Base-by-base conservation (phyloP, 92 coral and sea anemone species). In the Zoanthus sansibaricus region DNA sequence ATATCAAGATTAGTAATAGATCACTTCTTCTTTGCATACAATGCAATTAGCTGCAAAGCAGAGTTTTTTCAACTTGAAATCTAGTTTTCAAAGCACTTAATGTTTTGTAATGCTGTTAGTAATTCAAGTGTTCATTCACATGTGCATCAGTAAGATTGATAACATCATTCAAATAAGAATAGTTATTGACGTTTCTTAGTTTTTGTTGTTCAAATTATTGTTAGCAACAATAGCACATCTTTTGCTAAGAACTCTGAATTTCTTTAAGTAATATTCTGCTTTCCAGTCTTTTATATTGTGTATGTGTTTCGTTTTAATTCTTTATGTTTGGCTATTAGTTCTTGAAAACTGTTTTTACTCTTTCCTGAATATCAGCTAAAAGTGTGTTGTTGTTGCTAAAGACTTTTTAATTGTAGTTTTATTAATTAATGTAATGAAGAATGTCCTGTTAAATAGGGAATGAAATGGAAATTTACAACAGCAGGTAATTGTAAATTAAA, bases 31-130 rank as follows among this genome's bases (percentile, higher is more conserved):
- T 37, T n/a, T 80, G 55, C 74, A 80, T 80, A 66, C 75, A 66
- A 44, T 80, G 85, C 75, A 66, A 80, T 55, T 45, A 66, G 17
- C 85, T 80, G 85, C 85, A 80, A 80, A 80, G 85, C 85, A 80
- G 85, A 80, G 66, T 62, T 80, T 80, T 79, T 80, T 80, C 70
- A 80, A 80, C 85, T 80, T 80, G 49, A 80, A 80, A 49, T 49
- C 4, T 49, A 67, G 85, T 80, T 80, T 48, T 80, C 85, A 66
- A 48, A 80, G 74, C 47, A 80, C 32, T 80, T 71, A 9, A 80
- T 45, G 85, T 66, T 66, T 66, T 80, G 85, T 80, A 64, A 42
- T 80, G 59, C 12, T 79, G 58, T 79, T 67, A 48, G 18, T 44
- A 66, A 66, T 33, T 45, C 61, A 45, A 49, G 42, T 8, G 45